These are phyloP conservation scores for Vicugna pacos DNA, from an alignment of 2,113 vertebrate species.

Conservation along the genomic window DNA sequence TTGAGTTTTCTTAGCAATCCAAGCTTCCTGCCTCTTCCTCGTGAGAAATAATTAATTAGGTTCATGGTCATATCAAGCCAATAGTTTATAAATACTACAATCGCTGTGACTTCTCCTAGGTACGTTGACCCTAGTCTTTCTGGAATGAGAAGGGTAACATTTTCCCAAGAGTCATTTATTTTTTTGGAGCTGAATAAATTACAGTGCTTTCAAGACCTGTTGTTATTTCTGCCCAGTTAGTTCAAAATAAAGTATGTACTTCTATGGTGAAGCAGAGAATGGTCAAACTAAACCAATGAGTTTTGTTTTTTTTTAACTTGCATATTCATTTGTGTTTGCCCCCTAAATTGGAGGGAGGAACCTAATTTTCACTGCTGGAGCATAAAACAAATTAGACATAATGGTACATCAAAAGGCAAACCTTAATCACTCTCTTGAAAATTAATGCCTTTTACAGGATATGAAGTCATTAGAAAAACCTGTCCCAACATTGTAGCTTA, in stretches of 20 bases:
- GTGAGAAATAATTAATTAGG: constrained; percentile 4
- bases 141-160: constrained; percentile 54
- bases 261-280: constrained; percentile 60
- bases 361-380: constrained; percentile 87
- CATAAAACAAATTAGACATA: constrained; percentile 88
- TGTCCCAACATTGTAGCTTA: constrained; percentile 84
- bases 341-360: constrained; percentile 83
- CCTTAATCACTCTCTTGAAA: constrained; percentile 85
- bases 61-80: neutral
- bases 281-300: constrained; percentile 83
- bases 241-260: constrained; percentile 70
- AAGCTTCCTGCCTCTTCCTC: neutral
- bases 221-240: constrained; percentile 68
- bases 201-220: constrained; percentile 40
- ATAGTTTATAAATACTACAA: neutral
- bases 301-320: constrained; percentile 81
- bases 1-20: neutral
- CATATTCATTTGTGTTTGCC: constrained; percentile 85
- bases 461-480: constrained; percentile 82
- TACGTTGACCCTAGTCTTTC: neutral
- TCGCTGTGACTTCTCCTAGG: neutral
- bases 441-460: constrained; percentile 81
- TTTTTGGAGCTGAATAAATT: neutral
- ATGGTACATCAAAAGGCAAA: constrained; percentile 84
- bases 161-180: constrained; percentile 31